Base-by-base conservation (phyloP, 2,113 vertebrate species). In the Mionectes macconnelli region DNA sequence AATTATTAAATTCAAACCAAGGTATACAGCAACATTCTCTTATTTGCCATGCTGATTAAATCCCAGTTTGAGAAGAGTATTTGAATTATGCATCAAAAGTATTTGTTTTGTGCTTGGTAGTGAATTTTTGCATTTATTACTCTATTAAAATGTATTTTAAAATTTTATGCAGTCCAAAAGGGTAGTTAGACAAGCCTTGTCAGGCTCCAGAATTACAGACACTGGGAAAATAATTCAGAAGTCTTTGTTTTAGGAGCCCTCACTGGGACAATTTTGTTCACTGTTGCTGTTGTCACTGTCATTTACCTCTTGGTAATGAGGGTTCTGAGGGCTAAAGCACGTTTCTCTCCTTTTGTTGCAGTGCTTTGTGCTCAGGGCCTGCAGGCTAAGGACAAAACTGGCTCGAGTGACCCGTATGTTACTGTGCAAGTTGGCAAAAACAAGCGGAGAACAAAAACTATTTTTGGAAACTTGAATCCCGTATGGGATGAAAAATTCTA, bases 401-500 rank as follows among this genome's bases (percentile, higher is more conserved):
- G 99, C 56, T 99, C 99, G 40, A 99, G 99, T 70, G 99, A 99
- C 91, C 99, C 99, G 0, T 99, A 99, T 24, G 99, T 99, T 93
- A 99, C 99, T 3, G 99, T 99, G 78, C 99, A 99, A 97, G 99
- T 99, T 94, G 99, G 99, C 57, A 99, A 99, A 97, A 99, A 98
- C 91, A 99, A 99, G 87, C 98, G 99, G 85, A 98, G 99, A 88
- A 99, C 99, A 19, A 99, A 99, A 98, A 99, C 99, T 49, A 99
- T 99, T 97, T 99, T 99, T 87, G 99, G 99, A 74, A 99, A 99
- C 95, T 98, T 99, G 90, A 99, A 99, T 96, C 99, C 99, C 35
- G 97, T 99, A 47, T 99, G 99, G 99, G 99, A 99, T 86, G 99
- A 99, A 97, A 99, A 99, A 92, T 99, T 99, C 96, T 98, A 98